A percentile compares a stretch with the other conserved stretches of the same genome.
Evolutionary conservation across 2,888 invertebrate species (phyloP).

Genomic region (Bembecia ichneumoniformis): DNA sequence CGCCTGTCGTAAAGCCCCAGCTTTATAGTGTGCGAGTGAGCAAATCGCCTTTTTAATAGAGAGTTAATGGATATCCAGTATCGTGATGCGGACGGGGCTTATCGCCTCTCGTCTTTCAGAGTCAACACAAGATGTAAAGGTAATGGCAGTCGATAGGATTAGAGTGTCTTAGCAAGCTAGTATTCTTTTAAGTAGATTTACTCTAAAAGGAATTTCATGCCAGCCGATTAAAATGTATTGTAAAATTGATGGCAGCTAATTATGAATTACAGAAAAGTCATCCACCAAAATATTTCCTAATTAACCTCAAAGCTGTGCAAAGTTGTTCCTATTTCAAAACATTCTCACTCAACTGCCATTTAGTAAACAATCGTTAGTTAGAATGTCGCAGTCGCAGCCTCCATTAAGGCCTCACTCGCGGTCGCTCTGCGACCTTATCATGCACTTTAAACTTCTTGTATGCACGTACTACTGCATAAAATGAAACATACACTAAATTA

Average conservation of each 20-base stretch:
- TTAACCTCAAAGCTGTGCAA: neutral
- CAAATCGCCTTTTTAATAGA: conserved; percentile 27
- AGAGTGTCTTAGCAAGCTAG: neutral
- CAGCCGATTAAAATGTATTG: neutral
- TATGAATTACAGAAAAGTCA: neutral
- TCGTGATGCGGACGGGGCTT: conserved; percentile 16
- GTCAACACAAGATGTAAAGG: neutral
- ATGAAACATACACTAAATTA: neutral
- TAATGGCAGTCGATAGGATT: neutral
- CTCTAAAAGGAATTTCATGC: neutral
- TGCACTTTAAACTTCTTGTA: conserved; percentile 25
- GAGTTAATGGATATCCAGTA: conserved; percentile 35
- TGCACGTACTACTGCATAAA: conserved; percentile 9
- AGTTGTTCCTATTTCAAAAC: conserved; percentile 25
- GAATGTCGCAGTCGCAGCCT: conserved; percentile 28
- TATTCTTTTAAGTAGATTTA: neutral
- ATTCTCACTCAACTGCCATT: conserved; percentile 25
- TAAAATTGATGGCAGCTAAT: neutral
- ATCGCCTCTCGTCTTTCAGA: neutral
- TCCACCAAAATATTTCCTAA: neutral
- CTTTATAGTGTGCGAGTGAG: conserved; percentile 36
- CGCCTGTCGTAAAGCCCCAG: conserved; percentile 34
- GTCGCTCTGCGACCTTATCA: conserved; percentile 26
- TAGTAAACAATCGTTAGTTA: conserved; percentile 37
- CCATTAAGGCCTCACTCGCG: conserved; percentile 30